Base-by-base conservation (phyloP, 1,140 invertebrate genomes). In the Euwallacea fornicatus region DNA sequence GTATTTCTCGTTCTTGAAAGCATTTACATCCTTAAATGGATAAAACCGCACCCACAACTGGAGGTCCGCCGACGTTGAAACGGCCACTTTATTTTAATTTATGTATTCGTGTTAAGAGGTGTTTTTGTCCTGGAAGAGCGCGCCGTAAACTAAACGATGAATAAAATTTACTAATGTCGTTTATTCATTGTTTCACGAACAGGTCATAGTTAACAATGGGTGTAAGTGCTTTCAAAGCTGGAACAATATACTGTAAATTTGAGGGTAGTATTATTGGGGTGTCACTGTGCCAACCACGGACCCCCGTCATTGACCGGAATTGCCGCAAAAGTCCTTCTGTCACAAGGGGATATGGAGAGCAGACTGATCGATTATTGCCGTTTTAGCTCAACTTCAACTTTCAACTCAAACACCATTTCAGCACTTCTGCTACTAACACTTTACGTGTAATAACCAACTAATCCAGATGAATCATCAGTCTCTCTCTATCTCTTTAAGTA, bases 331-430 rank as follows among this genome's bases (percentile, higher is more conserved):
- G 21, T 33, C 21, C 21, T 33, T 33, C 21, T 33, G 21, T 33
- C 21, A 33, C 21, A 13, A 41, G 69, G 69, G 72, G 74, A 75
- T 75, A 75, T 71, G 68, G 74, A 76, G 75, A 76, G 75, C 63
- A 66, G 63, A 66, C 54, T 41, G 44, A 66, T 55, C 50, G 63
- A 66, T 69, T 69, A 60, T 21, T 69, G 13, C 46, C 13, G 21
- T 33, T 33, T 33, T 4, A 33, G 21, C 21, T 33, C 21, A 33
- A 33, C 21, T 33, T 33, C 21, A 33, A 33, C 21, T 33, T 33
- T 33, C 21, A 33, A 33, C 21, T 33, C 21, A 33, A 33, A 33
- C 21, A 33, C 21, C 21, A 33, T 33, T 33, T 33, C 4, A 33
- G 21, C 21, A 33, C 21, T 33, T 33, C 21, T 33, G 21, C 21